These are phyloP conservation scores for Tortricodes alternella DNA, from an alignment of 2,888 invertebrate species.

Conservation along the genomic window DNA sequence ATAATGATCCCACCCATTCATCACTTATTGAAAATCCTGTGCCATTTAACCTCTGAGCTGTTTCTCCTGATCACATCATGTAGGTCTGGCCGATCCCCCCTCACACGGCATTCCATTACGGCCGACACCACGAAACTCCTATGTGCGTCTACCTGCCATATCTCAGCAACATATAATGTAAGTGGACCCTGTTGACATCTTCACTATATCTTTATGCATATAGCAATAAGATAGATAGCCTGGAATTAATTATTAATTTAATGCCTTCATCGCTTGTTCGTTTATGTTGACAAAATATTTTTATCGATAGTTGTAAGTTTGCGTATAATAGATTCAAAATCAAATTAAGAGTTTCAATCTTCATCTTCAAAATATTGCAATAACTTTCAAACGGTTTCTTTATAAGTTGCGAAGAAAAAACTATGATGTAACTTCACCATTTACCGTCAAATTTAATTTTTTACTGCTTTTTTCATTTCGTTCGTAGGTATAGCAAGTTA, in stretches of 20 bases:
- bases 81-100: slow-evolving; percentile 49
- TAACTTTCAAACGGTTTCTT: too few relatives aligned
- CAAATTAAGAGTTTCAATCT: background rate
- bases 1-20: too few relatives aligned
- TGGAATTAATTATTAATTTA: slow-evolving; percentile 26
- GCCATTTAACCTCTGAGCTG: too few relatives aligned
- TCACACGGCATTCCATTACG: slow-evolving; percentile 72
- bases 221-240: slow-evolving; percentile 10
- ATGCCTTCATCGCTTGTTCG: slow-evolving; percentile 26
- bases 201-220: slow-evolving; percentile 27
- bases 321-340: background rate
- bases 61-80: slow-evolving; percentile 44
- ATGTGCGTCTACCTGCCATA: slow-evolving; percentile 66
- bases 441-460: too few relatives aligned
- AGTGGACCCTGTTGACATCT: slow-evolving; percentile 68
- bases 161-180: slow-evolving; percentile 49
- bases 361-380: too few relatives aligned
- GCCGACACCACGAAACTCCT: slow-evolving; percentile 66
- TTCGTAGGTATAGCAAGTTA: too few relatives aligned
- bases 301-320: background rate
- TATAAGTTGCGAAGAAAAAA: too few relatives aligned
- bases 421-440: too few relatives aligned
- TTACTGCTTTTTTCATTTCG: too few relatives aligned
- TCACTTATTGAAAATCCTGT: too few relatives aligned
- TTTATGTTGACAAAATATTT: slow-evolving; percentile 1